Percentiles rank a stretch among this genome's conserved stretches.
Conservation (phyloP, 1,140 invertebrate genomes). For the Halyomorpha halys region DNA sequence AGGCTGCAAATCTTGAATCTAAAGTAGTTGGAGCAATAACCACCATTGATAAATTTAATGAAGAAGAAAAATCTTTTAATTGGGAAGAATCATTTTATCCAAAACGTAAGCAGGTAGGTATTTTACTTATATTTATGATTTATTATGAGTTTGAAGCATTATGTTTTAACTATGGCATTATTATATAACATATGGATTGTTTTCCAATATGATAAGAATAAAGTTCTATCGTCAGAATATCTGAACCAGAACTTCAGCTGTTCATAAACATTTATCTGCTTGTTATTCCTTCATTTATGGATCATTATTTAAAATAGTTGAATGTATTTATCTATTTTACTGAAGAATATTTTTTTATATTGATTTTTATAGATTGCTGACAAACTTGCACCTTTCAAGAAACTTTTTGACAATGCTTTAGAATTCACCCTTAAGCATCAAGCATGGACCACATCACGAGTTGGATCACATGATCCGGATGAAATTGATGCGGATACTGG, state of each 20-base stretch:
- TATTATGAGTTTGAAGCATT: no score
- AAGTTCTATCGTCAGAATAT: no score
- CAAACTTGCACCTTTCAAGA: conserved; percentile 60
- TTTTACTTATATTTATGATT: no score
- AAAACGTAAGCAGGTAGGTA: conserved; percentile 50
- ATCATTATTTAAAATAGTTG: no score
- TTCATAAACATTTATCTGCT: no score
- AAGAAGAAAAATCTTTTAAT: conserved; percentile 80
- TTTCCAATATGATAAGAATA: not conserved
- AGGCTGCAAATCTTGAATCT: conserved; percentile 62
- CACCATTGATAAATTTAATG: conserved; percentile 81
- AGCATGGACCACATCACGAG: conserved; percentile 70
- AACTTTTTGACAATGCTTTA: conserved; percentile 75
- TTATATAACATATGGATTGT: no score
- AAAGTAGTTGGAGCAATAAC: conserved; percentile 57
- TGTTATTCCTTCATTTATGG: no score
- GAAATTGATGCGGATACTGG: conserved; percentile 73
- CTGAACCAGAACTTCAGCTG: no score
- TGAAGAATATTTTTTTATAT: no score
- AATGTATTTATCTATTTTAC: no score
- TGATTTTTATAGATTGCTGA: conserved; percentile 30
- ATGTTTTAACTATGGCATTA: no score
- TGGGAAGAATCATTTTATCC: conserved; percentile 87
- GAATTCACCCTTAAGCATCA: conserved; percentile 77
- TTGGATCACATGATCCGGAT: conserved; percentile 79